Percentiles rank a stretch among this genome's conserved stretches.
phyloP scores from a whole-genome alignment of 2,888 invertebrate genomes.

The Maniola hyperantus region DNA sequence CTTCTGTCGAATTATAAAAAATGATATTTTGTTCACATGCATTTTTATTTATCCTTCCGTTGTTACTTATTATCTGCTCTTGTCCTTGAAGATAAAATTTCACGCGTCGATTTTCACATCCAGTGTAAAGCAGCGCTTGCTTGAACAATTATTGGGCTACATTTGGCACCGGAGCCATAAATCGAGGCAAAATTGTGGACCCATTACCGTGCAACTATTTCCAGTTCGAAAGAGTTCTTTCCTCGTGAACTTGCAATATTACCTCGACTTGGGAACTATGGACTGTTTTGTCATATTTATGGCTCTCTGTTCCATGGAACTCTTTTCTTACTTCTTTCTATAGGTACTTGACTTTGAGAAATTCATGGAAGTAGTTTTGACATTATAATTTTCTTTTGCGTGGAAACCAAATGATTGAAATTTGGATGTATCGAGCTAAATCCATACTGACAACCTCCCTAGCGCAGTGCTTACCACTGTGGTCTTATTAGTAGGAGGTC shows the following conservation, averaged over 20 bases:
- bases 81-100: background rate
- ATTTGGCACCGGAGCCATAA: conserved; percentile 19
- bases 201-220: conserved; percentile 24
- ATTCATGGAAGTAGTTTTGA: background rate
- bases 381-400: background rate
- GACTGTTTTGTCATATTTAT: conserved; percentile 23
- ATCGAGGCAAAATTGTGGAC: conserved; percentile 28
- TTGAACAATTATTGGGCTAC: conserved; percentile 15
- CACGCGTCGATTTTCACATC: conserved; percentile 3
- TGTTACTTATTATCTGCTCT: background rate
- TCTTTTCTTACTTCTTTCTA: background rate
- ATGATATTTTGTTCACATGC: too few species aligned
- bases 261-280: conserved; percentile 19
- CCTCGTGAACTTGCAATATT: conserved; percentile 10
- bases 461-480: too few species aligned
- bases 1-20: too few species aligned
- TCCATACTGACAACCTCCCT: too few species aligned
- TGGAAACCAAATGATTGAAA: background rate
- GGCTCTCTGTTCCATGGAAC: background rate
- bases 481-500: too few species aligned
- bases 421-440: too few species aligned
- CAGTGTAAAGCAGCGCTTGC: background rate
- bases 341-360: background rate
- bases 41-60: too few species aligned
- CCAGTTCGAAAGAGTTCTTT: conserved; percentile 14